A percentile compares a stretch with the other conserved stretches of the same genome.
These are phyloP conservation scores for Macquaria australasica DNA, from an alignment of 2,113 vertebrate genomes.

Conservation along the genomic window DNA sequence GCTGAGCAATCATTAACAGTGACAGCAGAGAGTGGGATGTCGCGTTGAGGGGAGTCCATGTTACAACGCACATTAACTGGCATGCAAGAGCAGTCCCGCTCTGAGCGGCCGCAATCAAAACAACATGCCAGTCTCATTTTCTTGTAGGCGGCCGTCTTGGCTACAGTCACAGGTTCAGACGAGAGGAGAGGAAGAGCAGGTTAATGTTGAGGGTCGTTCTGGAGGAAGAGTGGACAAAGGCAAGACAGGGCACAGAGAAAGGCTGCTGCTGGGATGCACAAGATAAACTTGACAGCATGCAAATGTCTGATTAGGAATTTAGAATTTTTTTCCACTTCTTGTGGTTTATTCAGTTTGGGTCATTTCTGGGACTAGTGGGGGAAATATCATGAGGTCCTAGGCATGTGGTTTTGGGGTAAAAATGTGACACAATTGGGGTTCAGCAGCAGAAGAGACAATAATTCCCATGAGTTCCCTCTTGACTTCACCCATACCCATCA, in stretches of 20 bases:
- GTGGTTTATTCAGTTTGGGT: slow-evolving; percentile 9
- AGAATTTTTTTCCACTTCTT: background rate
- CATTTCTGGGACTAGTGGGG: slow-evolving; percentile 11
- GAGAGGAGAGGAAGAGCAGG: slow-evolving; percentile 93
- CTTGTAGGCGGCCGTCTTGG: slow-evolving; percentile 95
- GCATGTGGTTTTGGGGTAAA: slow-evolving; percentile 9
- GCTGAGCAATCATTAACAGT: slow-evolving; percentile 98
- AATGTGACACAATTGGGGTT: background rate
- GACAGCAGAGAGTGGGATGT: slow-evolving; percentile 96
- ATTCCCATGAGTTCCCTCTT: background rate
- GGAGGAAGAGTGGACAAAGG: slow-evolving; percentile 72
- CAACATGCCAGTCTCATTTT: slow-evolving; percentile 98
- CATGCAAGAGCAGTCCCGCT: slow-evolving; percentile 96
- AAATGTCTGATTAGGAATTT: slow-evolving; percentile 22
- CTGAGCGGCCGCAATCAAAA: slow-evolving; percentile 96
- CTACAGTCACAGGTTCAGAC: slow-evolving; percentile 92
- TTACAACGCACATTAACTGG: slow-evolving; percentile 95
- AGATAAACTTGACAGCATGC: slow-evolving; percentile 11
- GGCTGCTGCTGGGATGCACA: slow-evolving; percentile 63
- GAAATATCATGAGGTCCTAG: slow-evolving; percentile 22
- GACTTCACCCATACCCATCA: slow-evolving; percentile 1
- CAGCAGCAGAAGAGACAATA: background rate
- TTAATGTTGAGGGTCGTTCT: slow-evolving; percentile 91
- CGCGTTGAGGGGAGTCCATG: slow-evolving; percentile 92
- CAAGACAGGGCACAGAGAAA: slow-evolving; percentile 68